phyloP scores from a whole-genome alignment of 64 coral and sea anemone genomes.

The Acropora tenuis region DNA sequence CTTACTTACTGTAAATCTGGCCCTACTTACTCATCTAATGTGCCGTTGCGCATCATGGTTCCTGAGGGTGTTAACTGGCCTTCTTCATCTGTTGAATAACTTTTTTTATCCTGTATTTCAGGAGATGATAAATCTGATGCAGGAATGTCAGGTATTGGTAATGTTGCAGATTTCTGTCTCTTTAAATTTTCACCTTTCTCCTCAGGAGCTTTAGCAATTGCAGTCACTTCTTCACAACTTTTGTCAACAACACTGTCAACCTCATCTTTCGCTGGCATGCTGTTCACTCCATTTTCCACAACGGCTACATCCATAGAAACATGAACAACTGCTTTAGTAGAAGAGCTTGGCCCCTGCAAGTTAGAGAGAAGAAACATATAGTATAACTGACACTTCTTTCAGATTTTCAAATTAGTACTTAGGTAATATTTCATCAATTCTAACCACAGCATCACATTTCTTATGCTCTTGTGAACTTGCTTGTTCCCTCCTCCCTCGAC shows the following conservation, averaged over 20 bases:
- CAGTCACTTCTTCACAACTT: neutral
- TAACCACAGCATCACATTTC: neutral
- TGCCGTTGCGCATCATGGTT: conserved; percentile 45
- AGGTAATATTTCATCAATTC: neutral
- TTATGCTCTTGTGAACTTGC: conserved; percentile 21
- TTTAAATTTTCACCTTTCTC: neutral
- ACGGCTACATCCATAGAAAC: neutral
- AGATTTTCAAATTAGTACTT: neutral
- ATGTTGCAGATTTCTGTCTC: neutral
- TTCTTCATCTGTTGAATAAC: conserved; percentile 29
- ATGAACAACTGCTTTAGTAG: neutral
- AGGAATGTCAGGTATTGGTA: conserved; percentile 10
- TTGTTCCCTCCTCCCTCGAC: conserved; percentile 52
- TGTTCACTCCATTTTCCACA: conserved; percentile 32
- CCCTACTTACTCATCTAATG: conserved; percentile 27
- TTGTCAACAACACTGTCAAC: neutral
- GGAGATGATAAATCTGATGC: neutral
- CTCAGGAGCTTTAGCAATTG: neutral
- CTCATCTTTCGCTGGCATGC: neutral
- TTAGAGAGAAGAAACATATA: neutral
- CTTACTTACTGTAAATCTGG: neutral
- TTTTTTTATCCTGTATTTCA: neutral
- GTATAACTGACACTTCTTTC: neutral
- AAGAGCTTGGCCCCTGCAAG: neutral
- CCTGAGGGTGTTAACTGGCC: conserved; percentile 62